Evolutionary conservation across 2,113 vertebrate genomes (phyloP), one percentile per base, ranked within the genome.

Genomic region (Solenodon paradoxus): DNA sequence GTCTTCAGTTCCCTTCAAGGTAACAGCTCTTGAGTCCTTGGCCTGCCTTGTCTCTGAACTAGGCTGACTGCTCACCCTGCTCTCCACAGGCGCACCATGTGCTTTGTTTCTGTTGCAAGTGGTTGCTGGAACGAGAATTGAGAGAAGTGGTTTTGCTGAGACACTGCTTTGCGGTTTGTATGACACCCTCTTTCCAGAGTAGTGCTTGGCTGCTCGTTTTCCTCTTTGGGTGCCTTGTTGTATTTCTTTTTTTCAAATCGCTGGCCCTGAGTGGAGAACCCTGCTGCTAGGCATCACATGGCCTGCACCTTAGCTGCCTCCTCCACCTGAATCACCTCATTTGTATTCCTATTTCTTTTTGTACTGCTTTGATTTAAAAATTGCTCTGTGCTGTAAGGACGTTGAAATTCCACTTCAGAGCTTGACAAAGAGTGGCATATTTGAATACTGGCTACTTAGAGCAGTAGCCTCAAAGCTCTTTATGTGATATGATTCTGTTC

Each of bases 131-230:
- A 72, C 84, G 72, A 38, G 63, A 95, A 95, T 88, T 92, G 78
- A 59, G 79, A 95, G 88, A 95, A 88, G 82, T 90, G 57, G 81
- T 94, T 96, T 97, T 94, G 88, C 91, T 95, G 88, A 96, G 64
- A 81, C 49, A 57, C 85, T 47, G n/a, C 88, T 96, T 90, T 96
- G 63, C 88, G 92, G 81, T 96, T 94, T 91, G 77, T 92, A 77
- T 85, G 61, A 85, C 59, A 80, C 85, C 22, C 30, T 86, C 40
- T 95, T 97, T 88, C 40, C 78, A 90, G 45, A 94, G 69, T n/a
- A 94, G 57, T 51, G 51, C 15, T 55, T 85, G 93, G 51, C 40
- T 49, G 91, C 85, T 89, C 40, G n/a, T 92, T 95, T 88, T 96
- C 71, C 26, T 85, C 72, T 85, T 79, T 74, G 86, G 57, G 26